phyloP scores from a whole-genome alignment of 2,113 vertebrate genomes.

The Rhinoderma darwinii region DNA sequence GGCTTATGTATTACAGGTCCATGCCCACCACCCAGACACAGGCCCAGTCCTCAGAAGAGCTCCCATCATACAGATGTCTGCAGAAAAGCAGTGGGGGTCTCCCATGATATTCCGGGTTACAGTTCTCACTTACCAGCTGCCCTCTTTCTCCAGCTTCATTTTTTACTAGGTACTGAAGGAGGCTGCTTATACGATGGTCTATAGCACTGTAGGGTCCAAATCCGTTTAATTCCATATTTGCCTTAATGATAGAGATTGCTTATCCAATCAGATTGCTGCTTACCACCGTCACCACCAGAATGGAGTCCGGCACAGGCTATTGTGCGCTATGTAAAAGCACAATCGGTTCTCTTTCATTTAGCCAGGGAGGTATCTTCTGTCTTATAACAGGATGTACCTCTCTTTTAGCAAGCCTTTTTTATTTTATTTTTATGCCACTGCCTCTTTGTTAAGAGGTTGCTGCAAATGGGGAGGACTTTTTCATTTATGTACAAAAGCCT shows the following conservation, averaged over 20 bases:
- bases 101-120: neutral
- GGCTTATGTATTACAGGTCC: constrained; percentile 13
- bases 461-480: neutral
- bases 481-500: constrained; percentile 11
- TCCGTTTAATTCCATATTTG: constrained; percentile 29
- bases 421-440: neutral
- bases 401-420: neutral
- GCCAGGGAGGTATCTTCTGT: constrained; percentile 8
- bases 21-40: constrained; percentile 1
- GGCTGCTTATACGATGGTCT: constrained; percentile 4
- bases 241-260: constrained; percentile 39
- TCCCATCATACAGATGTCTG: constrained; percentile 11
- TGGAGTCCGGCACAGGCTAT: neutral
- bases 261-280: constrained; percentile 29
- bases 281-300: neutral
- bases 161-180: constrained; percentile 32
- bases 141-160: constrained; percentile 3
- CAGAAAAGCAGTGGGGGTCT: constrained; percentile 13
- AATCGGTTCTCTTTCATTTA: neutral
- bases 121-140: constrained; percentile 6
- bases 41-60: constrained; percentile 10
- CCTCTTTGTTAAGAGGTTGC: neutral
- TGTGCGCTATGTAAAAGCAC: constrained; percentile 38
- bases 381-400: neutral
- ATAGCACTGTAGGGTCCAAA: constrained; percentile 13